Evolutionary conservation across 2,113 vertebrate genomes (phyloP).

Genomic region (Poecile atricapillus): DNA sequence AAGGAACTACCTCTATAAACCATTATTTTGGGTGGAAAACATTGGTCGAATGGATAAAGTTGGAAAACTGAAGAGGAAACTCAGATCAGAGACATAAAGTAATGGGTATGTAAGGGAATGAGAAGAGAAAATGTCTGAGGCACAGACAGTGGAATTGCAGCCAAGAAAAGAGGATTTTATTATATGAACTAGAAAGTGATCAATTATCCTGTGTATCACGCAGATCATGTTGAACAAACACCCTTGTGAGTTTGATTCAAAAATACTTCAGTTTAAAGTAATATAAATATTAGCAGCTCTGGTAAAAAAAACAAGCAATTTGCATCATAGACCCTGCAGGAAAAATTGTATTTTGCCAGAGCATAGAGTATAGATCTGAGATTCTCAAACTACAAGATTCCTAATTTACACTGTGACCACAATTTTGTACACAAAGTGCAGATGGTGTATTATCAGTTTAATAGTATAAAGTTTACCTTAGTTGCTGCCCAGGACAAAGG

Average conservation of each 20-base stretch:
- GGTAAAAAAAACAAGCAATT: neutral
- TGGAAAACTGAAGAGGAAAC: neutral
- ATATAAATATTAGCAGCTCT: neutral
- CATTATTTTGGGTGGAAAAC: neutral
- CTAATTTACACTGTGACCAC: neutral
- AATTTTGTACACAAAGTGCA: neutral
- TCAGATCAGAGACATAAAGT: neutral
- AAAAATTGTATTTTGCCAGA: neutral
- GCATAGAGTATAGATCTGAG: neutral
- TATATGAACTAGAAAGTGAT: neutral
- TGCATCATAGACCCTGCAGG: neutral
- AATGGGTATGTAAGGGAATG: no score
- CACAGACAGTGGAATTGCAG: neutral
- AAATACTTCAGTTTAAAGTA: neutral
- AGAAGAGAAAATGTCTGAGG: neutral
- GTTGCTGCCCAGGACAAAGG: neutral
- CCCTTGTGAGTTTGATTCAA: neutral
- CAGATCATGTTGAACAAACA: neutral
- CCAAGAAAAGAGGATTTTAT: neutral
- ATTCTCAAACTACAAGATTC: neutral
- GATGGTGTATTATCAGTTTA: neutral
- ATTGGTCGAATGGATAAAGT: fast-evolving
- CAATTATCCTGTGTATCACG: neutral
- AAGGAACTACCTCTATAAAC: neutral
- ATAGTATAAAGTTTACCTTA: neutral